phyloP scores from a whole-genome alignment of 2,888 invertebrate species.

The Labia minor region DNA sequence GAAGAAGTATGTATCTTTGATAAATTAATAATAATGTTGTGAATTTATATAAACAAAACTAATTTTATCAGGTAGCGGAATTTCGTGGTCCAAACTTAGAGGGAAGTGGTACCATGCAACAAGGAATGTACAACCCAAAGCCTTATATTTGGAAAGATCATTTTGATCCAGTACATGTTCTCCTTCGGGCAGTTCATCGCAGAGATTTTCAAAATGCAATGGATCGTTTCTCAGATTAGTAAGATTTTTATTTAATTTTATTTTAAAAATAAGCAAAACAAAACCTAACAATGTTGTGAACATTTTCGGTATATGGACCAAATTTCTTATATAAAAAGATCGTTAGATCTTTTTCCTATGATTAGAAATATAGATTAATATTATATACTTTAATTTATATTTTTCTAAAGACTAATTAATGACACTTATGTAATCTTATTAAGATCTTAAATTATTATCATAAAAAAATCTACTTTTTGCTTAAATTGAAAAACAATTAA shows the following conservation, averaged over 20 bases:
- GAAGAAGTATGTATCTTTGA: conserved; percentile 49
- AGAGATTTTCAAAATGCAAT: conserved; percentile 88
- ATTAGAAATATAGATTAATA: no score
- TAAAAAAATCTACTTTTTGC: no score
- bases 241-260: conserved; percentile 36
- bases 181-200: conserved; percentile 80
- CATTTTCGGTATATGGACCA: no score
- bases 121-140: conserved; percentile 75
- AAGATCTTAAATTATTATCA: no score
- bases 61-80: conserved; percentile 53
- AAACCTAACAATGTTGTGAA: conserved; percentile 4
- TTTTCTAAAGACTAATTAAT: no score
- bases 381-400: no score
- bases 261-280: not conserved
- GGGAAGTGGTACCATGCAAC: conserved; percentile 52
- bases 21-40: conserved; percentile 18
- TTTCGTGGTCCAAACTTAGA: conserved; percentile 85
- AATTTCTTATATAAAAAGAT: no score
- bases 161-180: conserved; percentile 88
- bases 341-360: no score
- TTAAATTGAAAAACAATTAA: no score
- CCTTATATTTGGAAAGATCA: conserved; percentile 81
- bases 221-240: conserved; percentile 86
- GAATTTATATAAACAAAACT: conserved; percentile 17
- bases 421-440: no score